Evolutionary conservation across 2,888 invertebrate genomes (phyloP).

Genomic region (Mantis religiosa): DNA sequence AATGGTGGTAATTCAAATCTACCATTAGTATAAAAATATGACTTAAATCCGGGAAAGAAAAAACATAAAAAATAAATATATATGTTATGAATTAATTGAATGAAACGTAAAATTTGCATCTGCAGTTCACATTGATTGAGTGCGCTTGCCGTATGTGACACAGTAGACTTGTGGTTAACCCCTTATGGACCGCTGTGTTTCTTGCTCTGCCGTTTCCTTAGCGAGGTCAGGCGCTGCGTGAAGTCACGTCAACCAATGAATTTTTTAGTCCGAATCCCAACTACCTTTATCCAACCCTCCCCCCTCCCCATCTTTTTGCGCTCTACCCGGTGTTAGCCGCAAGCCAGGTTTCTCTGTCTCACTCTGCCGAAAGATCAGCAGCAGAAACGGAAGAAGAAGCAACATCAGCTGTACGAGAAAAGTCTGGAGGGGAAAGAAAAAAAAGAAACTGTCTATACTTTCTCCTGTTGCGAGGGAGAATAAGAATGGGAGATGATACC

Average conservation of each 20-base stretch:
- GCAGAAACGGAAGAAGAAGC: background rate
- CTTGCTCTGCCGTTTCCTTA: background rate
- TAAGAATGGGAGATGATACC: background rate
- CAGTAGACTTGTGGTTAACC: too few species aligned
- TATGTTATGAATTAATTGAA: too few species aligned
- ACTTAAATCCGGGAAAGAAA: too few species aligned
- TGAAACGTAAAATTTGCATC: too few species aligned
- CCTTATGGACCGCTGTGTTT: background rate
- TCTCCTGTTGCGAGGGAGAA: background rate
- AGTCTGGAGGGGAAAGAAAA: background rate
- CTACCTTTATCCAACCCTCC: background rate
- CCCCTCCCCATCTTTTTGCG: background rate
- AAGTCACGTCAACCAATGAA: slow-evolving; percentile 1
- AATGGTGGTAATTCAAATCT: too few species aligned
- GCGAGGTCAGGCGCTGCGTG: background rate
- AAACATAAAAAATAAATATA: too few species aligned
- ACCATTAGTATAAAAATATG: too few species aligned
- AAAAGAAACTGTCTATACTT: background rate
- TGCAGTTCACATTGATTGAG: too few species aligned
- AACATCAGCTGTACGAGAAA: background rate
- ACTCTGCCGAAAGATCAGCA: background rate
- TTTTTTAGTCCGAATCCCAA: background rate
- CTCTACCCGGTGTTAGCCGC: background rate
- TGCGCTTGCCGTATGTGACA: too few species aligned
- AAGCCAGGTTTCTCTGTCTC: background rate